Percentiles rank a stretch among this genome's conserved stretches.
Evolutionary conservation across 2,113 vertebrate genomes (phyloP).

Genomic region (Riparia riparia): DNA sequence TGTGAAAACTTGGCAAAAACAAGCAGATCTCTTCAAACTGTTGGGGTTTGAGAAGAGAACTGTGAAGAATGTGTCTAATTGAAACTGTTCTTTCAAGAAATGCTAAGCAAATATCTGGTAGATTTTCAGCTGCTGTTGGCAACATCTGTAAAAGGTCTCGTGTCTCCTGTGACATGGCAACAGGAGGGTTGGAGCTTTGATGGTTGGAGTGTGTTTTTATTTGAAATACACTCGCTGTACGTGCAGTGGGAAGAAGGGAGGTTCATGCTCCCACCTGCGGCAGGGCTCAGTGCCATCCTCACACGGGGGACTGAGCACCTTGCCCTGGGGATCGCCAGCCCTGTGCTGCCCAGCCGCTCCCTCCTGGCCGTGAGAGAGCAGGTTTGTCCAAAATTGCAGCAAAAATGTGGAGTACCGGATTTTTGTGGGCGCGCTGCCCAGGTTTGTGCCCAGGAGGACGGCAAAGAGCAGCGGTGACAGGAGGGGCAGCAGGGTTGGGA

Average conservation of each 20-base stretch:
- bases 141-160: not conserved
- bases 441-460: not conserved
- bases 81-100: not conserved
- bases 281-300: accelerated
- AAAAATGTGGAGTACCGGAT: accelerated
- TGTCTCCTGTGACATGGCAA: not conserved
- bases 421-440: not conserved
- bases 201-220: not conserved
- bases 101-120: not conserved
- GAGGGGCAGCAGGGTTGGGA: not conserved
- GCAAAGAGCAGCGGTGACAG: not conserved
- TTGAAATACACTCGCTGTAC: not conserved
- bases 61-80: not conserved
- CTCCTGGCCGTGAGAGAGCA: accelerated
- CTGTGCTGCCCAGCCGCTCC: not conserved
- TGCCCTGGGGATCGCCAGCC: not conserved
- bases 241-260: not conserved
- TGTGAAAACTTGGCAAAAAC: not conserved
- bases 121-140: slow-evolving; percentile 5
- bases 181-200: not conserved
- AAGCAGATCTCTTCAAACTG: slow-evolving; percentile 42
- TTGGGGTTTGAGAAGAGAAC: slow-evolving; percentile 10
- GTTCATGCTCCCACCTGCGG: not conserved
- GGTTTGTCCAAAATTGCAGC: not conserved
- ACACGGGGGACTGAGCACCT: not conserved